Conservation (phyloP, 2,113 vertebrate genomes). For the Neomonachus schauinslandi region DNA sequence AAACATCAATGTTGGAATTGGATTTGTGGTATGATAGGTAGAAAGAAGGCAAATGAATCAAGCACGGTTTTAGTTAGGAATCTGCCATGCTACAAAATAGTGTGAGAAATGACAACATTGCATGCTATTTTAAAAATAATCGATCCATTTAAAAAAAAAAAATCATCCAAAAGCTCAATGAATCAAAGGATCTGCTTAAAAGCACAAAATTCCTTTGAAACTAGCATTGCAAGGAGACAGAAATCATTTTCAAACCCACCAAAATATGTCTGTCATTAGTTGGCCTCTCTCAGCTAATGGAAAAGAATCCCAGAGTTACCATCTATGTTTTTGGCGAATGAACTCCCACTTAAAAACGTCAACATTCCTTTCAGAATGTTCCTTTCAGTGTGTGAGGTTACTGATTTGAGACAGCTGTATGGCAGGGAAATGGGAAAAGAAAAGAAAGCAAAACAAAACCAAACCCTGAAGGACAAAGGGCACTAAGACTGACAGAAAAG, state of each 20-base stretch:
- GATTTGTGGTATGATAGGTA: background rate
- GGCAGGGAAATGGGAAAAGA: background rate
- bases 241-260: background rate
- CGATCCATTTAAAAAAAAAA: background rate
- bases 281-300: background rate
- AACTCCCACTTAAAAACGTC: background rate
- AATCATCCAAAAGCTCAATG: background rate
- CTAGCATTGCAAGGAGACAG: background rate
- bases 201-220: background rate
- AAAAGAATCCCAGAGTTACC: background rate
- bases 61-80: background rate
- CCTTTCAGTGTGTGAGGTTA: background rate
- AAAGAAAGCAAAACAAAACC: background rate
- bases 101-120: background rate
- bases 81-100: background rate
- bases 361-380: background rate
- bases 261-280: background rate
- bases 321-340: background rate
- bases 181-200: constrained; percentile 29
- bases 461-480: background rate
- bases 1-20: background rate
- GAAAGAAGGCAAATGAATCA: background rate
- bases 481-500: background rate
- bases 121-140: background rate
- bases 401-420: background rate